Percentiles rank a stretch among this genome's conserved stretches.
These are phyloP conservation scores for Agonum fuliginosum DNA, from an alignment of 2,888 invertebrate species.

Conservation along the genomic window DNA sequence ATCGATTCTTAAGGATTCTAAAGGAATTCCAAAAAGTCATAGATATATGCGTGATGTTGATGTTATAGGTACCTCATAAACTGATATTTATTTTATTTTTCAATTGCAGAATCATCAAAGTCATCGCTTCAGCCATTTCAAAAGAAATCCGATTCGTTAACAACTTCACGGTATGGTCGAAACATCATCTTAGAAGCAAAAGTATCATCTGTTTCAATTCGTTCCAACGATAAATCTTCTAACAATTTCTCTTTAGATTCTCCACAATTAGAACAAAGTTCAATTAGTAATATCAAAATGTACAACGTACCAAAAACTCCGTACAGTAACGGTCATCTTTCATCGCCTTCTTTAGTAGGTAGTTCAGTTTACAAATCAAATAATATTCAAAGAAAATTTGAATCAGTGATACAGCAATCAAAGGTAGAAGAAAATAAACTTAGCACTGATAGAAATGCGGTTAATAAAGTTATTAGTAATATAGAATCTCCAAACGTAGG, in stretches of 20 bases:
- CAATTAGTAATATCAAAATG: slow-evolving; percentile 1
- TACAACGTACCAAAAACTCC: background rate
- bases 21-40: too few relatives aligned
- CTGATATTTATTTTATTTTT: too few relatives aligned
- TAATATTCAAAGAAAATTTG: slow-evolving; percentile 15
- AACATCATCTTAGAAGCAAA: slow-evolving; percentile 16
- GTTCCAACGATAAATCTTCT: slow-evolving; percentile 10
- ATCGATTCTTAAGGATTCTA: too few relatives aligned
- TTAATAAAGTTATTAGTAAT: slow-evolving; percentile 10
- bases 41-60: too few relatives aligned
- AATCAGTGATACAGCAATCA: slow-evolving; percentile 24
- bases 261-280: slow-evolving; percentile 1
- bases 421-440: slow-evolving; percentile 29
- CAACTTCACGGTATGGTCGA: slow-evolving; percentile 26
- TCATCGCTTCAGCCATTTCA: slow-evolving; percentile 2
- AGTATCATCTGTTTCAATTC: slow-evolving; percentile 7
- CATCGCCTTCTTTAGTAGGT: slow-evolving; percentile 59
- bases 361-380: slow-evolving; percentile 43
- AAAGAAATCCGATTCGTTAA: slow-evolving; percentile 8
- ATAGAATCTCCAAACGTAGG: slow-evolving; percentile 16
- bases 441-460: slow-evolving; percentile 14
- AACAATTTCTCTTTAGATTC: slow-evolving; percentile 20
- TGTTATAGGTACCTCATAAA: too few relatives aligned
- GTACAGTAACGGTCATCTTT: slow-evolving; percentile 28
- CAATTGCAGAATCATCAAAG: slow-evolving; percentile 18